phyloP scores from a whole-genome alignment of 37 sponge, comb jelly and placozoan species.

The Ianthella basta region DNA sequence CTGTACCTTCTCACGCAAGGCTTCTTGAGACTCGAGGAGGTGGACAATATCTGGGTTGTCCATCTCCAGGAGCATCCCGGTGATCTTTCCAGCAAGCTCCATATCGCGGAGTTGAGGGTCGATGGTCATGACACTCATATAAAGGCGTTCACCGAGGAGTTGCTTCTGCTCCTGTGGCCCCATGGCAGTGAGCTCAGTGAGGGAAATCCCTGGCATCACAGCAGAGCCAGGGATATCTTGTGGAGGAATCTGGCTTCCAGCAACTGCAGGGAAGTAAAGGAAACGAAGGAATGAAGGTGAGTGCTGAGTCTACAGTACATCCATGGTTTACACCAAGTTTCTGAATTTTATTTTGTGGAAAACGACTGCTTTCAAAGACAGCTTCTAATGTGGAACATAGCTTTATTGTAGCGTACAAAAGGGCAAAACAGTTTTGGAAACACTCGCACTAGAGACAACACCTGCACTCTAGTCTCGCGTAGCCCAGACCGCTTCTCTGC shows the following conservation, averaged over 20 bases:
- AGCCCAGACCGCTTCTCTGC: no score
- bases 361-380: no score
- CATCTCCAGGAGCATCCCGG: conserved; percentile 99
- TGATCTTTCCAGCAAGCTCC: conserved; percentile 95
- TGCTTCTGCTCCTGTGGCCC: conserved; percentile 95
- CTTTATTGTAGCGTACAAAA: no score
- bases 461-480: no score
- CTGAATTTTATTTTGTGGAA: no score
- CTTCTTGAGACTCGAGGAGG: conserved; percentile 88
- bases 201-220: not conserved
- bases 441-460: no score
- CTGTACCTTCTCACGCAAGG: conserved; percentile 87
- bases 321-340: no score
- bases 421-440: no score
- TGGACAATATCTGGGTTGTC: conserved; percentile 94
- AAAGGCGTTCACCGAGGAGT: conserved; percentile 93
- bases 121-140: conserved; percentile 65
- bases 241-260: not conserved
- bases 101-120: conserved; percentile 42
- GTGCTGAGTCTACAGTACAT: no score
- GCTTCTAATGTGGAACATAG: no score
- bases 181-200: conserved; percentile 51
- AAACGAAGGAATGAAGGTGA: not conserved
- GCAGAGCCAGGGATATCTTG: no score
- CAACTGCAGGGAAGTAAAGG: not conserved